Evolutionary conservation across 2,888 invertebrate species (phyloP).

Genomic region (Cartodere bifasciata): DNA sequence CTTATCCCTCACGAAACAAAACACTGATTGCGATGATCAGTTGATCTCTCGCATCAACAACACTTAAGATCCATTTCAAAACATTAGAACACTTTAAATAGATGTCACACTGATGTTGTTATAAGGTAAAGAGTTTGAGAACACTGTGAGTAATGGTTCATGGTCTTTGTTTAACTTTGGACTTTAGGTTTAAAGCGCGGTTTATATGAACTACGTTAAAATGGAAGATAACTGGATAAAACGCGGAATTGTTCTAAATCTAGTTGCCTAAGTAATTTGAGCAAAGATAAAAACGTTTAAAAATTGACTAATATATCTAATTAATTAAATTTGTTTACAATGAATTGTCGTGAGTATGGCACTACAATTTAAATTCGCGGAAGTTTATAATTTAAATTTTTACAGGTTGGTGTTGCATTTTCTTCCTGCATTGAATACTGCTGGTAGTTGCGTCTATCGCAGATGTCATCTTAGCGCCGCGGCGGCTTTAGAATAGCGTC

Average conservation of each 20-base stretch:
- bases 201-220: slow-evolving; percentile 20
- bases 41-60: too few relatives aligned
- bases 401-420: slow-evolving; percentile 7
- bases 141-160: too few relatives aligned
- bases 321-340: too few relatives aligned
- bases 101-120: too few relatives aligned
- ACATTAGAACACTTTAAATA: too few relatives aligned
- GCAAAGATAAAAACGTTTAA: slow-evolving; percentile 23
- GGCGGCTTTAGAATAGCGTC: slow-evolving; percentile 5
- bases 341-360: too few relatives aligned
- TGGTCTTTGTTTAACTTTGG: too few relatives aligned
- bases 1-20: slow-evolving; percentile 15
- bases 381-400: too few relatives aligned
- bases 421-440: slow-evolving; percentile 15
- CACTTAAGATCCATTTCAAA: too few relatives aligned
- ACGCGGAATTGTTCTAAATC: slow-evolving; percentile 17
- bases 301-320: too few relatives aligned
- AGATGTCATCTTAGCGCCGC: background rate
- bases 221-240: slow-evolving; percentile 23
- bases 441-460: slow-evolving; percentile 9
- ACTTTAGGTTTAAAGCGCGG: slow-evolving; percentile 4
- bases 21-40: slow-evolving; percentile 1
- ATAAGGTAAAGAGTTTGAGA: too few relatives aligned
- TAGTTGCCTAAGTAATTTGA: slow-evolving; percentile 23
- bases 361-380: too few relatives aligned